phyloP scores from a whole-genome alignment of 53 echinoderm and acorn worm species.

The Actinopyga echinites region DNA sequence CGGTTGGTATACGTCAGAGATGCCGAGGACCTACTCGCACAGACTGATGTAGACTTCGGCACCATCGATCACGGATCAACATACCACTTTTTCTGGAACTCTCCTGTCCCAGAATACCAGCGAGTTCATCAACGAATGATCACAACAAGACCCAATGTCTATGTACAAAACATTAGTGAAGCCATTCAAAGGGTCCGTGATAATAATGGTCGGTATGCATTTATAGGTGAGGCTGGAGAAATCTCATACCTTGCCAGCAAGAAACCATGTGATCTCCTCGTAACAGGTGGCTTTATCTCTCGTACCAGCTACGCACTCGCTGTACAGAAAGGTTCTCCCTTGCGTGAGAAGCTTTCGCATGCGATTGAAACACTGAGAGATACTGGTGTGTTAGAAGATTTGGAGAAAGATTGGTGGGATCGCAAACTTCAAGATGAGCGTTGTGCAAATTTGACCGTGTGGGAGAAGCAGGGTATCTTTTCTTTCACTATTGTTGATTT shows the following conservation, averaged over 20 bases:
- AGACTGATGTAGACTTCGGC: slow-evolving; percentile 86
- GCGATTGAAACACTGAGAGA: slow-evolving; percentile 95
- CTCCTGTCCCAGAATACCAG: slow-evolving; percentile 82
- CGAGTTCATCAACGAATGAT: slow-evolving; percentile 90
- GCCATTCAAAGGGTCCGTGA: slow-evolving; percentile 76
- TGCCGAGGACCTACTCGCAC: slow-evolving; percentile 72
- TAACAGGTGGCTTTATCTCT: slow-evolving; percentile 76
- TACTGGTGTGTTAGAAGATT: slow-evolving; percentile 82
- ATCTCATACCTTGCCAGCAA: slow-evolving; percentile 79
- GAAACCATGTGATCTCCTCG: slow-evolving; percentile 77
- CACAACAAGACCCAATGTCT: slow-evolving; percentile 66
- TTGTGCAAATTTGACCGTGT: slow-evolving; percentile 84
- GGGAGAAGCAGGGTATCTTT: slow-evolving; percentile 88
- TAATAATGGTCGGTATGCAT: slow-evolving; percentile 79
- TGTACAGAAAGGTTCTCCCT: slow-evolving; percentile 83
- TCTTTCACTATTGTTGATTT: slow-evolving; percentile 88
- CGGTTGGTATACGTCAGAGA: slow-evolving; percentile 67
- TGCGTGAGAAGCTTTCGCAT: slow-evolving; percentile 73
- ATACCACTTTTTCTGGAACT: slow-evolving; percentile 87
- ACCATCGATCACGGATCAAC: slow-evolving; percentile 84
- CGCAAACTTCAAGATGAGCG: slow-evolving; percentile 50
- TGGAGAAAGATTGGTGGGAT: slow-evolving; percentile 97
- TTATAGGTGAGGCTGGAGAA: slow-evolving; percentile 87
- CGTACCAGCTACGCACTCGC: slow-evolving; percentile 93
- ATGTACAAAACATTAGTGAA: slow-evolving; percentile 56